These are phyloP conservation scores for Drosophila mettleri DNA, from an alignment of 2,888 invertebrate genomes.

Conservation along the genomic window DNA sequence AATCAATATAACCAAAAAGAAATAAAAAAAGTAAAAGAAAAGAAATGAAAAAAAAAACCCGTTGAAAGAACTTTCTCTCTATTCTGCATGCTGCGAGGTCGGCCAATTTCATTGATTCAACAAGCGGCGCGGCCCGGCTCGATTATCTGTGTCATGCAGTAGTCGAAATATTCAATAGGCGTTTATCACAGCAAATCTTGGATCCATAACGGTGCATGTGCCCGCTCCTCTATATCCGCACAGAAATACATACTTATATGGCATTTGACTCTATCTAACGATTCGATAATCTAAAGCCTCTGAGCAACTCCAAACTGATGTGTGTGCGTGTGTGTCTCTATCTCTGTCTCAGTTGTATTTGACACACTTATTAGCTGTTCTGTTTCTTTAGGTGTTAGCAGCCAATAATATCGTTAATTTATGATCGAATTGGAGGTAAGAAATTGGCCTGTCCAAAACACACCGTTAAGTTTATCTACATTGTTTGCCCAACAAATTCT, in stretches of 20 bases:
- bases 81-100: conserved; percentile 68
- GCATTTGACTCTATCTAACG: conserved; percentile 2
- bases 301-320: conserved; percentile 3
- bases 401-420: conserved; percentile 63
- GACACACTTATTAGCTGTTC: conserved; percentile 53
- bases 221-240: not conserved
- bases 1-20: conserved; percentile 41
- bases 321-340: not conserved
- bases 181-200: conserved; percentile 43
- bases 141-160: conserved; percentile 48
- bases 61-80: conserved; percentile 69
- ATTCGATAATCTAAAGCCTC: conserved; percentile 10
- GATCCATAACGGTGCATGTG: conserved; percentile 19
- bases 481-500: conserved; percentile 1
- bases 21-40: conserved; percentile 21
- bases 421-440: conserved; percentile 43
- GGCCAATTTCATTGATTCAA: conserved; percentile 40
- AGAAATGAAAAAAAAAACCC: conserved; percentile 18
- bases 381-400: conserved; percentile 54
- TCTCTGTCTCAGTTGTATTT: conserved; percentile 21
- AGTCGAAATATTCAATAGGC: conserved; percentile 49
- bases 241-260: not conserved
- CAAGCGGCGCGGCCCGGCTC: conserved; percentile 18
- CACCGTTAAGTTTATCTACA: conserved; percentile 45
- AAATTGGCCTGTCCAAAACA: conserved; percentile 43